phyloP scores from a whole-genome alignment of 2,888 invertebrate genomes.

The Campaea margaritaria region DNA sequence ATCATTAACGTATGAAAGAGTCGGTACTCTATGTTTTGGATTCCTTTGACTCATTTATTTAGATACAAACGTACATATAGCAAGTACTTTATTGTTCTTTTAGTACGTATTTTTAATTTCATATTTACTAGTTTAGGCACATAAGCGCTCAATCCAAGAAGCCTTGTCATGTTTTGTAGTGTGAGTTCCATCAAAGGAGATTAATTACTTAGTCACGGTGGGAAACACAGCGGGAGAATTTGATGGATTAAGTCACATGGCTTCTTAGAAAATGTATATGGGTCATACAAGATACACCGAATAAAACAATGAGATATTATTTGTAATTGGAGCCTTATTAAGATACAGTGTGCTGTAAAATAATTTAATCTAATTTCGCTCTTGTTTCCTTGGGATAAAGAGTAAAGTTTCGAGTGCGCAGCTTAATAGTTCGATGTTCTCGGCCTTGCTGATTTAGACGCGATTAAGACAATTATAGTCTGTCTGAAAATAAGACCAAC shows the following conservation, averaged over 20 bases:
- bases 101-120: too few species aligned
- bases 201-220: neutral
- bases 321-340: slow-evolving; percentile 14
- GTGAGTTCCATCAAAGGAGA: too few species aligned
- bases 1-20: too few species aligned
- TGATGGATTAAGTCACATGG: slow-evolving; percentile 14
- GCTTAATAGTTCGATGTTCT: neutral
- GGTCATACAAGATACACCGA: slow-evolving; percentile 34
- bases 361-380: slow-evolving; percentile 7
- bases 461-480: slow-evolving; percentile 40
- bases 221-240: slow-evolving; percentile 4
- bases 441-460: slow-evolving; percentile 43
- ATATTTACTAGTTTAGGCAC: too few species aligned
- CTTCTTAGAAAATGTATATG: slow-evolving; percentile 30
- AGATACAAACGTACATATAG: too few species aligned
- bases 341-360: neutral
- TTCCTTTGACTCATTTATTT: too few species aligned
- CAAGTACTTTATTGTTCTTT: too few species aligned
- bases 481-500: slow-evolving; percentile 17
- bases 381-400: slow-evolving; percentile 13
- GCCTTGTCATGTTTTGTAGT: neutral
- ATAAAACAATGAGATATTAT: slow-evolving; percentile 31
- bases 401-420: neutral
- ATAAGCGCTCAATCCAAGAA: neutral
- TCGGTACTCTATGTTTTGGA: too few species aligned